phyloP scores from a whole-genome alignment of 2,113 vertebrate species.

The Excalfactoria chinensis region DNA sequence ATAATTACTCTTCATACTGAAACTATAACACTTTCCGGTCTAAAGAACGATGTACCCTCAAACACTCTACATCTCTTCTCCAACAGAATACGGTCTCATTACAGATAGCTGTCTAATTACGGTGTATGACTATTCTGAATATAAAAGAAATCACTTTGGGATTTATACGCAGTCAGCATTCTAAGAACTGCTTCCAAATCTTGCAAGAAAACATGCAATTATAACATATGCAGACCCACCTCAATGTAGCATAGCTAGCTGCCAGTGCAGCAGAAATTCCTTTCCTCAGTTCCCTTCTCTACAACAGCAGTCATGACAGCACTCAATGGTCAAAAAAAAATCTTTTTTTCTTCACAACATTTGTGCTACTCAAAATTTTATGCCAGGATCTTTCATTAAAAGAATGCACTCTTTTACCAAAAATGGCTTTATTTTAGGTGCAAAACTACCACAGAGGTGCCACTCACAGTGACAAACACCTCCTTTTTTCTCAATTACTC shows the following conservation, averaged over 20 bases:
- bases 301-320: not conserved
- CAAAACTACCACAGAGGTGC: not conserved
- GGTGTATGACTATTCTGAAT: not conserved
- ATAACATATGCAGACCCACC: not conserved
- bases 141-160: constrained; percentile 8
- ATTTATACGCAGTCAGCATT: not conserved
- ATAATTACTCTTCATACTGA: constrained; percentile 38
- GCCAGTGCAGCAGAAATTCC: not conserved
- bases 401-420: not conserved
- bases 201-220: not conserved
- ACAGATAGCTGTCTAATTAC: constrained; percentile 20
- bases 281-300: not conserved
- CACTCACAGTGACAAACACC: not conserved
- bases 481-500: not conserved
- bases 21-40: not conserved
- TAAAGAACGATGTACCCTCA: not conserved
- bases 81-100: not conserved
- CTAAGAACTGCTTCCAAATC: not conserved
- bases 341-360: not conserved
- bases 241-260: not conserved
- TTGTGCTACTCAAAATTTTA: not conserved
- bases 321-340: not conserved
- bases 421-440: not conserved
- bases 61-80: not conserved
- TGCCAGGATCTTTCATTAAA: not conserved